A percentile compares a stretch with the other conserved stretches of the same genome.
Conservation (phyloP, 2,113 vertebrate species). For the Cinclus cinclus region DNA sequence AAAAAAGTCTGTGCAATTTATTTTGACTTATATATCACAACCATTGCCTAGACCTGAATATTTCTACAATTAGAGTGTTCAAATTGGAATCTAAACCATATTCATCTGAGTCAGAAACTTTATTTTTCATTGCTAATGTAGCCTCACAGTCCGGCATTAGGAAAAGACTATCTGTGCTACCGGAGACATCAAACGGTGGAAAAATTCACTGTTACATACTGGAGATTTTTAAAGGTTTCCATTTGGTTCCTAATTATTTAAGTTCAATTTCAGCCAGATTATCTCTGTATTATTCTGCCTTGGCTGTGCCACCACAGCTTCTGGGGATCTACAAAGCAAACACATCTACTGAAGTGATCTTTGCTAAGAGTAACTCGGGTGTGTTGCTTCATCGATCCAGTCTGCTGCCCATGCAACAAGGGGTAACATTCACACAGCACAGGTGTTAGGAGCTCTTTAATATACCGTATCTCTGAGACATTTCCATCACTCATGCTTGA, state of each 20-base stretch:
- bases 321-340: neutral
- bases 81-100: neutral
- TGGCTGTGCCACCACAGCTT: neutral
- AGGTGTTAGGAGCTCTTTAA: neutral
- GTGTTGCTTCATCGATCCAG: neutral
- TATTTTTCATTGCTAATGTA: neutral
- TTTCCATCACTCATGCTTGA: neutral
- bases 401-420: neutral
- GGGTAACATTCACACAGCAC: neutral
- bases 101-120: neutral
- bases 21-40: neutral
- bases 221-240: neutral
- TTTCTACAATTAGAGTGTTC: neutral
- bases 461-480: neutral
- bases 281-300: neutral
- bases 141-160: neutral
- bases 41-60: neutral
- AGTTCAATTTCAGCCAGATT: neutral
- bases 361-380: rapidly evolving
- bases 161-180: neutral
- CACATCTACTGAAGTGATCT: neutral
- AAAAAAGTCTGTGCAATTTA: neutral
- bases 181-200: neutral
- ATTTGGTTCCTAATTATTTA: neutral
- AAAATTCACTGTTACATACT: neutral